Percentiles rank a stretch among this genome's conserved stretches.
These are phyloP conservation scores for Jaculus jaculus DNA, from an alignment of 2,113 vertebrate genomes.

Conservation along the genomic window DNA sequence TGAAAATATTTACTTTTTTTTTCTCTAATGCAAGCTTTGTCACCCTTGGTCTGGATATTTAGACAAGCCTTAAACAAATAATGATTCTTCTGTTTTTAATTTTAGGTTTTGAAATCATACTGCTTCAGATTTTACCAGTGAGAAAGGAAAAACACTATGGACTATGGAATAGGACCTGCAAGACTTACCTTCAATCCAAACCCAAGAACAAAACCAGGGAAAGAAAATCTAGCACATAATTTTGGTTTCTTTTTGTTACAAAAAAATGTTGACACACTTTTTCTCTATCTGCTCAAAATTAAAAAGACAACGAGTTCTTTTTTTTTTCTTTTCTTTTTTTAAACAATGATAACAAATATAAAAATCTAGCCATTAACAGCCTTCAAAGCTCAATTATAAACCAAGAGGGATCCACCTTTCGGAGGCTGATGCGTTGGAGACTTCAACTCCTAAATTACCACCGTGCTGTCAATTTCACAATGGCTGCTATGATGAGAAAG, in stretches of 20 bases:
- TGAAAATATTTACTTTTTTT: background rate
- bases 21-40: background rate
- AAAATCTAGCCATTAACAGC: constrained; percentile 87
- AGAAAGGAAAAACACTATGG: background rate
- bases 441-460: constrained; percentile 84
- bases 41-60: background rate
- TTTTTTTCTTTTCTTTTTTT: constrained; percentile 84
- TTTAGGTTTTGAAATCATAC: constrained; percentile 48
- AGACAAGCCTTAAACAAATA: constrained; percentile 1
- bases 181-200: background rate
- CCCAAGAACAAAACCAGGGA: background rate
- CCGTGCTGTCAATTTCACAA: constrained; percentile 83
- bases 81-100: background rate
- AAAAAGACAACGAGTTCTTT: constrained; percentile 78
- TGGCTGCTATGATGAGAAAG: constrained; percentile 79
- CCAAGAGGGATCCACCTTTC: constrained; percentile 81
- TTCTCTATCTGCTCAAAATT: constrained; percentile 77
- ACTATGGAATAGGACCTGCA: background rate
- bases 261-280: constrained; percentile 69
- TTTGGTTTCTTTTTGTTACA: constrained; percentile 73
- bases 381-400: constrained; percentile 87
- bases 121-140: constrained; percentile 10
- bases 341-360: constrained; percentile 87
- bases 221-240: constrained; percentile 61
- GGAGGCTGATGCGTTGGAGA: constrained; percentile 83